Conservation (phyloP, 2,113 vertebrate species). For the Rhipidura dahli region DNA sequence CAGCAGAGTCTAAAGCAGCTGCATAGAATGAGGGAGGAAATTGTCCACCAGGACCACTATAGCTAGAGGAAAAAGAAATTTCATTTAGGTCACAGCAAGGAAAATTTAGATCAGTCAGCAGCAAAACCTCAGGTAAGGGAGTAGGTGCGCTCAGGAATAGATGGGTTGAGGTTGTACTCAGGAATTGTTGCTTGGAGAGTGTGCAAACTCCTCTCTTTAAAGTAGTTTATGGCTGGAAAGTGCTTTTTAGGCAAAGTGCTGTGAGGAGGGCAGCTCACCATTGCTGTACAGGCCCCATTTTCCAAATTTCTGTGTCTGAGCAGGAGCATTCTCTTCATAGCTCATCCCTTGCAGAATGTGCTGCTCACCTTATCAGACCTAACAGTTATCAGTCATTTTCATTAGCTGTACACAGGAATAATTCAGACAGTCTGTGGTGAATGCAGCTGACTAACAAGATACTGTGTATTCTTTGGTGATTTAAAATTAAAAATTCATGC, state of each 20-base stretch:
- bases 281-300: neutral
- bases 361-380: neutral
- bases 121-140: neutral
- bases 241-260: neutral
- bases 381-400: neutral
- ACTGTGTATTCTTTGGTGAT: conserved; percentile 22
- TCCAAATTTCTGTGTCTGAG: neutral
- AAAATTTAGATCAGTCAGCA: neutral
- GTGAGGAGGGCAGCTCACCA: neutral
- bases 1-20: neutral
- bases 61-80: neutral
- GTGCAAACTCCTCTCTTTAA: neutral
- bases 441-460: conserved; percentile 20
- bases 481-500: conserved; percentile 60
- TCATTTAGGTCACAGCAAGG: neutral
- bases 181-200: neutral
- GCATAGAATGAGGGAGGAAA: neutral
- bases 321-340: neutral
- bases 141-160: neutral
- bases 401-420: neutral
- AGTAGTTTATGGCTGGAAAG: neutral
- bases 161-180: neutral
- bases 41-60: neutral
- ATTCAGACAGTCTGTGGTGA: neutral
- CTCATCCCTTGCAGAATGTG: neutral